Evolutionary conservation across 2,888 invertebrate genomes (phyloP).

Genomic region (Eupithecia insigniata): DNA sequence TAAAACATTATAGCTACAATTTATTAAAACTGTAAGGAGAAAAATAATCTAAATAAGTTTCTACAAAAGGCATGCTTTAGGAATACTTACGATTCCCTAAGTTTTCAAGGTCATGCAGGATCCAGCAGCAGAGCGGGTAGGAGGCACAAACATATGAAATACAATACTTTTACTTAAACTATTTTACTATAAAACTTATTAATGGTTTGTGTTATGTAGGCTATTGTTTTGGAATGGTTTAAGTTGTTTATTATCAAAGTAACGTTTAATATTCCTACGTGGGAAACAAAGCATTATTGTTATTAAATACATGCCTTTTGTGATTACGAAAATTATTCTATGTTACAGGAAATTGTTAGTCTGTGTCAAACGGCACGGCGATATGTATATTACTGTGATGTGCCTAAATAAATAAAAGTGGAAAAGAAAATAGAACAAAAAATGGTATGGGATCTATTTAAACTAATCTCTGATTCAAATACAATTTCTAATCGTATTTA

Average conservation of each 20-base stretch:
- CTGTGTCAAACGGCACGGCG: constrained; percentile 19
- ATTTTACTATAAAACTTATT: constrained; percentile 26
- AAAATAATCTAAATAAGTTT: background rate
- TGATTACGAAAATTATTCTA: constrained; percentile 29
- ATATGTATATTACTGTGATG: constrained; percentile 32
- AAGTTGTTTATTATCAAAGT: constrained; percentile 27
- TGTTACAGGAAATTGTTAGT: constrained; percentile 28
- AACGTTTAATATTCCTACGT: constrained; percentile 29
- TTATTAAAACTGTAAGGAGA: constrained; percentile 27
- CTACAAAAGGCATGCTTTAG: constrained; percentile 52
- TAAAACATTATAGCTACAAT: constrained; percentile 40
- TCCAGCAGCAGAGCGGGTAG: constrained; percentile 68
- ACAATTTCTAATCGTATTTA: constrained; percentile 30
- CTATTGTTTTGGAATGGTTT: constrained; percentile 20
- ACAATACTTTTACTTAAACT: constrained; percentile 52
- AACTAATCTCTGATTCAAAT: constrained; percentile 30
- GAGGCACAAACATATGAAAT: constrained; percentile 74
- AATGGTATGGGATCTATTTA: constrained; percentile 36
- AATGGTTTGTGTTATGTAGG: constrained; percentile 18
- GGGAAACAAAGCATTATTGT: constrained; percentile 38
- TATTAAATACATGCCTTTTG: constrained; percentile 40
- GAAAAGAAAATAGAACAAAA: constrained; percentile 36
- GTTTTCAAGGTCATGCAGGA: constrained; percentile 79
- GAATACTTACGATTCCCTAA: constrained; percentile 82
- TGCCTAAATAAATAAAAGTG: constrained; percentile 41